A percentile compares a stretch with the other conserved stretches of the same genome.
These are phyloP conservation scores for Neopelma chrysocephalum DNA, from an alignment of 2,797 vertebrate genomes.

Conservation along the genomic window DNA sequence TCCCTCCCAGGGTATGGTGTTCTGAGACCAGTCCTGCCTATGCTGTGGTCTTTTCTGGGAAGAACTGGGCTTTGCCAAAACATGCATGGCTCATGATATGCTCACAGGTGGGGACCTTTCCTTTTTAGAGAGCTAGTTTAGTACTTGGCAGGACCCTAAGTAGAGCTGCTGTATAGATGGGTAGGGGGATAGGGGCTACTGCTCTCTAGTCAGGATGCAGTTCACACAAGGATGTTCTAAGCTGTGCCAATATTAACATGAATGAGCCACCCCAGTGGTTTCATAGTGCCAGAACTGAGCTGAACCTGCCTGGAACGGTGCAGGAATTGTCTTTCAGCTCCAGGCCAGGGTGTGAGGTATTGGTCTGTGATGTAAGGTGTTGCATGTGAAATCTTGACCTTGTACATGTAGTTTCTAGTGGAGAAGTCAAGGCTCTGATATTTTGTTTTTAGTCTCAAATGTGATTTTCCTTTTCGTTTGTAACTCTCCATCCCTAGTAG, in stretches of 20 bases:
- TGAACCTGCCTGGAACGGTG: conserved; percentile 48
- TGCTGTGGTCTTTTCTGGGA: background rate
- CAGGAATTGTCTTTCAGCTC: conserved; percentile 62
- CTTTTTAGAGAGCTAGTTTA: conserved; percentile 32
- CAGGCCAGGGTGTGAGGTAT: conserved; percentile 76
- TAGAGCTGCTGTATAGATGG: background rate
- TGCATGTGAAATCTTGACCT: conserved; percentile 84
- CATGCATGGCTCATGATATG: background rate
- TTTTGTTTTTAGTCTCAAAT: conserved; percentile 81
- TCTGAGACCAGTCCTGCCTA: background rate
- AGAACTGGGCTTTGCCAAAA: conserved; percentile 8
- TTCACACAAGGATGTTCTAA: conserved; percentile 17
- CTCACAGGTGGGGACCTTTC: conserved; percentile 10
- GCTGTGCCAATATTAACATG: conserved; percentile 68
- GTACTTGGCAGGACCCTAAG: conserved; percentile 7
- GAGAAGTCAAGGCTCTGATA: conserved; percentile 81
- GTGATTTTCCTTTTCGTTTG: conserved; percentile 83
- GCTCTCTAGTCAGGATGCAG: conserved; percentile 8
- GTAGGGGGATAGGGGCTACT: background rate
- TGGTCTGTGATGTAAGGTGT: conserved; percentile 81
- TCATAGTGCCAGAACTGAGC: conserved; percentile 59
- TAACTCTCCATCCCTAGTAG: conserved; percentile 80
- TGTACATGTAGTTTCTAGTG: conserved; percentile 84
- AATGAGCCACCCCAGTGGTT: conserved; percentile 51
- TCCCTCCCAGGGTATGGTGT: background rate